Percentiles rank a stretch among this genome's conserved stretches.
These are phyloP conservation scores for Gymnosoma rotundatum DNA, from an alignment of 2,888 invertebrate species.

Conservation along the genomic window DNA sequence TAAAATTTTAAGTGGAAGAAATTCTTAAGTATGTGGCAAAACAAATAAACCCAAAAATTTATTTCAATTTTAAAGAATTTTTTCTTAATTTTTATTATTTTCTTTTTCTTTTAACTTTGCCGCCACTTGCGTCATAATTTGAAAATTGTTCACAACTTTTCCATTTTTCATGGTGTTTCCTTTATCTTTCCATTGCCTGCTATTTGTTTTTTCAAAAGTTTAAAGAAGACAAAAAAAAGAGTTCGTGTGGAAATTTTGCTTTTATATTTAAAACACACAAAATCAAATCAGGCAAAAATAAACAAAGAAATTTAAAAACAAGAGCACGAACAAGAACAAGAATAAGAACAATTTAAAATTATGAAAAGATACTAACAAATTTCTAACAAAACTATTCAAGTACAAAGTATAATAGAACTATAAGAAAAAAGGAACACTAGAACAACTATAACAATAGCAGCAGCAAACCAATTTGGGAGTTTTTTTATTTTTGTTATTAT, in stretches of 20 bases:
- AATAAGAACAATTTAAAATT: slow-evolving; percentile 41
- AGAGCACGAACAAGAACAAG: slow-evolving; percentile 9
- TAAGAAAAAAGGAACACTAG: neutral
- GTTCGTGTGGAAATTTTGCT: slow-evolving; percentile 60
- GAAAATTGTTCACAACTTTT: slow-evolving; percentile 61
- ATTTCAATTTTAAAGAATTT: neutral
- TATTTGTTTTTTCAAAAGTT: slow-evolving; percentile 8
- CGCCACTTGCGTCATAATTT: slow-evolving; percentile 68
- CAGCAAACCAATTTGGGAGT: slow-evolving; percentile 60
- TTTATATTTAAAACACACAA: slow-evolving; percentile 34
- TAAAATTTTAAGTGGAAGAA: slow-evolving; percentile 60
- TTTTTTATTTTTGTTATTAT: too few species aligned
- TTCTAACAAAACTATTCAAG: slow-evolving; percentile 56
- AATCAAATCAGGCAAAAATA: slow-evolving; percentile 63
- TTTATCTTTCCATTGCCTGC: neutral
- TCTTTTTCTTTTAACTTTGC: slow-evolving; percentile 54
- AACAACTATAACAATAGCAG: slow-evolving; percentile 5
- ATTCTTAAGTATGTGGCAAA: slow-evolving; percentile 59
- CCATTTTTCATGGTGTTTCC: slow-evolving; percentile 49
- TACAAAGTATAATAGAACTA: slow-evolving; percentile 40
- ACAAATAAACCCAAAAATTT: slow-evolving; percentile 46
- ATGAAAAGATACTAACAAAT: slow-evolving; percentile 55
- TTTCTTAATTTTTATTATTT: neutral
- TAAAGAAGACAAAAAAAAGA: slow-evolving; percentile 12
- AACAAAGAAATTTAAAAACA: slow-evolving; percentile 56